phyloP scores from a whole-genome alignment of 2,113 vertebrate genomes.

The Semnornis frantzii region DNA sequence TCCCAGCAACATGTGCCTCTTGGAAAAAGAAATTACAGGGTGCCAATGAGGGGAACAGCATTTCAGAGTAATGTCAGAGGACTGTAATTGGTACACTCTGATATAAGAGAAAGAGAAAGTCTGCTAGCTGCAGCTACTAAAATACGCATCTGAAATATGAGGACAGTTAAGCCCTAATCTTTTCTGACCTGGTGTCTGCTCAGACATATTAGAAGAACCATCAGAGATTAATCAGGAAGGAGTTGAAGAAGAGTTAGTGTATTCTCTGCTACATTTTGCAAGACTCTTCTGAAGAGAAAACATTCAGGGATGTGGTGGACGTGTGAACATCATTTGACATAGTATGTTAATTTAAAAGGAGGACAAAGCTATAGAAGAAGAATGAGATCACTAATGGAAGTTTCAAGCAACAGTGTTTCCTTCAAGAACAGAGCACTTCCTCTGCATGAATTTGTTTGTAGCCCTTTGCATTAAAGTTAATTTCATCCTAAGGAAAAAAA shows the following conservation, averaged over 20 bases:
- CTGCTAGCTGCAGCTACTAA: conserved; percentile 11
- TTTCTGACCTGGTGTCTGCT: neutral
- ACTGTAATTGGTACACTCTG: neutral
- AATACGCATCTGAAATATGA: conserved; percentile 35
- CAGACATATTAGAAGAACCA: conserved; percentile 2
- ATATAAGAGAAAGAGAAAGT: conserved; percentile 13
- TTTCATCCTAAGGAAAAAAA: neutral
- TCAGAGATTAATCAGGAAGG: conserved; percentile 14
- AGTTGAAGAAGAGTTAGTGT: neutral
- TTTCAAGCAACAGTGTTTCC: neutral
- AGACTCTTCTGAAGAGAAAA: conserved; percentile 22
- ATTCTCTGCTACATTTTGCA: conserved; percentile 21
- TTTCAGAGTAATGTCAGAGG: conserved; percentile 25
- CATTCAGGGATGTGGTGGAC: neutral
- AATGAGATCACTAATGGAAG: conserved; percentile 6
- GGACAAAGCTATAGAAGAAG: neutral
- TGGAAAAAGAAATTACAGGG: conserved; percentile 32
- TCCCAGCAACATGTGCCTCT: neutral
- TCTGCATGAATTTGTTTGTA: neutral
- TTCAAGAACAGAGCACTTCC: neutral
- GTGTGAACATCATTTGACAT: neutral
- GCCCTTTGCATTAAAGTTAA: neutral
- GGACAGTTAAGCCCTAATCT: conserved; percentile 35
- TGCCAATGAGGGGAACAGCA: neutral
- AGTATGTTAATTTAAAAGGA: neutral